These are phyloP conservation scores for Metaphire vulgaris DNA, from an alignment of 1,140 invertebrate species.

Conservation along the genomic window DNA sequence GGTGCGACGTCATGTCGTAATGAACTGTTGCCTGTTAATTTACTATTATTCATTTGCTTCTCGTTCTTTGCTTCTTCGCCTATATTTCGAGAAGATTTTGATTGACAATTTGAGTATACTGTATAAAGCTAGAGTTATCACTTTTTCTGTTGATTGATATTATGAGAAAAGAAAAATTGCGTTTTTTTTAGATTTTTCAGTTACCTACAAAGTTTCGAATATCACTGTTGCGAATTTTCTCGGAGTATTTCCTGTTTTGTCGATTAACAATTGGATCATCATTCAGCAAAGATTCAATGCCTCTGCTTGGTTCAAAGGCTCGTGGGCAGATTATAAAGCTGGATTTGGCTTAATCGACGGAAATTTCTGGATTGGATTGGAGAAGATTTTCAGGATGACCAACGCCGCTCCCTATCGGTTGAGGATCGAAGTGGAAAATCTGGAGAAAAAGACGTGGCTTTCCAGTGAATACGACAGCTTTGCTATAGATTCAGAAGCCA, in stretches of 20 bases:
- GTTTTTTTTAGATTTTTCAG: not conserved
- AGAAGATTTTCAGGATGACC: conserved; percentile 2
- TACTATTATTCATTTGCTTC: no score
- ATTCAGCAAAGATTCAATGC: conserved; percentile 24
- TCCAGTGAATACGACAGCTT: conserved; percentile 3
- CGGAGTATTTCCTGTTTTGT: not conserved
- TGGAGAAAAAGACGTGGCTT: not conserved
- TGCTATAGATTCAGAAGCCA: not conserved
- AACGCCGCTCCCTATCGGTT: not conserved
- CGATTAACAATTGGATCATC: conserved; percentile 9
- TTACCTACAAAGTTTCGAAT: not conserved
- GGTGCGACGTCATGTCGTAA: no score
- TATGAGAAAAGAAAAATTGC: no score
- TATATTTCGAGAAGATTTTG: no score
- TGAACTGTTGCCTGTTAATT: no score
- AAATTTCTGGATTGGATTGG: conserved; percentile 26
- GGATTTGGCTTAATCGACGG: conserved; percentile 17
- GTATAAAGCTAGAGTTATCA: no score
- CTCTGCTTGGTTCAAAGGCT: conserved; percentile 13
- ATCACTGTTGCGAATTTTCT: not conserved
- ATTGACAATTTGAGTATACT: no score
- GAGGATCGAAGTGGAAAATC: not conserved
- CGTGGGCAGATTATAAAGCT: conserved; percentile 25
- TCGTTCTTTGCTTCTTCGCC: no score
- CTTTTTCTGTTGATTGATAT: no score